Evolutionary conservation across 35 echinoderm and acorn worm species (phyloP), one percentile per base, ranked within the genome.

Genomic region (Hemicentrotus pulcherrimus): DNA sequence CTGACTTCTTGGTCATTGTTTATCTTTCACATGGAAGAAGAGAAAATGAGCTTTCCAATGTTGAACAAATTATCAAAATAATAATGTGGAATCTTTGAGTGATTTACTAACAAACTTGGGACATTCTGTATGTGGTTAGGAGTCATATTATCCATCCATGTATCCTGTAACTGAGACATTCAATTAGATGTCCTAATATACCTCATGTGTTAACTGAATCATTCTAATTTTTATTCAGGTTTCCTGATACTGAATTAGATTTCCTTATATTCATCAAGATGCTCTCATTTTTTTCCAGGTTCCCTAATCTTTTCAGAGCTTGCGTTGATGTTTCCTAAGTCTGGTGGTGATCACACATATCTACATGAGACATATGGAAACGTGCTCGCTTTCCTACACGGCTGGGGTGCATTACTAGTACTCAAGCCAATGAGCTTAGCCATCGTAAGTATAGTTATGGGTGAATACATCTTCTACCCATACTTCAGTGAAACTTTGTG

Each of bases 261-360:
- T 0, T 41, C 35, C 35, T 41, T 41, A 41, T 41, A 41, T 41
- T 41, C 35, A 41, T 41, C 35, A 41, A 41, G 35, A 41, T 47
- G 3, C 12, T 32, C 31, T 45, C 46, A 24, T 45, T 32, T 90
- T 90, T 32, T 1, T 4, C 24, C 48, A 93, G 94, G 94, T 31
- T 31, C 60, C 58, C 30, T 94, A 12, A 32, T 71, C 5, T 94
- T 85, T n/a, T 0, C 65, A 5, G 94, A 94, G 32, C 94, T 94
- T 65, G 94, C 60, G 2, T 85, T 86, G 59, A 85, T 86, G 94
- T 85, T 94, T 47, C 59, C 59, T 18, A 94, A 94, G 59, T 32
- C 60, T 31, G 94, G 94, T n/a, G 94, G 94, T 13, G 94, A 94
- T 24, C 78, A 94, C 78, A 94, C 94, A 4, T 94, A 94, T 32